Evolutionary conservation across 1,140 invertebrate genomes (phyloP), one percentile per base, ranked within the genome.

Genomic region (Neuroterus valhalla): DNA sequence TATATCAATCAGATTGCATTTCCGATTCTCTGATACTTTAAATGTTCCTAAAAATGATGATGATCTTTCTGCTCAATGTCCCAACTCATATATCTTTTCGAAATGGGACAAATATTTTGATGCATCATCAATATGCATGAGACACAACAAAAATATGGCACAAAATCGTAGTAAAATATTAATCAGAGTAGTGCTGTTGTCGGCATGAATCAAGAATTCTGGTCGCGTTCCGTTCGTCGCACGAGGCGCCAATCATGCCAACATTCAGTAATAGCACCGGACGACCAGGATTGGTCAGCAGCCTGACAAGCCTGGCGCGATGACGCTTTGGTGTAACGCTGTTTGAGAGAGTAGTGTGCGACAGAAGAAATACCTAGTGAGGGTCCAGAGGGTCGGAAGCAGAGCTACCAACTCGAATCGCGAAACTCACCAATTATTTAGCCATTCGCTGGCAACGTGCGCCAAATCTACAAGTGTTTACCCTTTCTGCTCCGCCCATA

Each of bases 381-480:
- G 67, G 67, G 70, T 70, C 45, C 72, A 76, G 52, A 72, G 72
- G 71, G 50, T 75, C 14, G 68, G 71, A 70, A 62, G 55, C 55
- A 62, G 31, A 31, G 71, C 77, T 75, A 81, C 83, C 79, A 84
- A 82, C 80, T 78, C 79, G 81, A 83, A 84, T 86, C 78, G 78
- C 81, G 84, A 87, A 86, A 86, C 84, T 89, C 84, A 79, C 83
- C 87, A 89, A 89, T 90, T 89, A 88, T 89, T 89, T 81, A 85
- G 73, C 85, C 85, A 89, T 89, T 90, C 85, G 84, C 81, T 81
- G 82, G 83, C 88, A 89, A 89, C 88, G 88, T 89, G 88, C 84
- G 77, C 85, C 82, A 89, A 89, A 89, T 89, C 87, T 88, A 89
- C 86, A 89, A 90, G 86, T 89, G 86, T 89, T 88, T 89, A 84